Percentiles rank a stretch among this genome's conserved stretches.
These are phyloP conservation scores for Pyralis farinalis DNA, from an alignment of 2,888 invertebrate species.

Conservation along the genomic window DNA sequence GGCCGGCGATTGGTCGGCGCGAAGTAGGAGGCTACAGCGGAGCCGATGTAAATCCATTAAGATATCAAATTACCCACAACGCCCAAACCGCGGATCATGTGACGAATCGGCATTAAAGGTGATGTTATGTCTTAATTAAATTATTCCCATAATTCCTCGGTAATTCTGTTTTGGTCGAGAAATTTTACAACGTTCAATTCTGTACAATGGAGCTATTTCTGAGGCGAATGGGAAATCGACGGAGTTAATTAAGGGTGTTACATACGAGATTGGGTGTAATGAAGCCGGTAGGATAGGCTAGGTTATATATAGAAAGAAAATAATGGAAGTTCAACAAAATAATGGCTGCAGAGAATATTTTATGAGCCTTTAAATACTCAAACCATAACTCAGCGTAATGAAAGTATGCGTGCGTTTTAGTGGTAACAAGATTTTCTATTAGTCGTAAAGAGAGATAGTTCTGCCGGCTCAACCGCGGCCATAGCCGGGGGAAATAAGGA, in stretches of 20 bases:
- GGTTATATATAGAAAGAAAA: neutral
- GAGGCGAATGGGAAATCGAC: slow-evolving; percentile 64
- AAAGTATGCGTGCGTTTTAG: neutral
- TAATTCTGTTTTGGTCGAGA: slow-evolving; percentile 59
- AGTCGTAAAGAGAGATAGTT: slow-evolving; percentile 63
- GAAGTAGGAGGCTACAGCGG: slow-evolving; percentile 63
- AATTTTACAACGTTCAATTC: slow-evolving; percentile 71
- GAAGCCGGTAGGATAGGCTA: neutral
- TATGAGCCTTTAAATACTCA: neutral
- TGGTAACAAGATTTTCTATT: slow-evolving; percentile 40
- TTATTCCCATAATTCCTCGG: slow-evolving; percentile 66
- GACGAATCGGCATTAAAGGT: slow-evolving; percentile 77
- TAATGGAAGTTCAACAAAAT: neutral
- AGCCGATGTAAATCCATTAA: slow-evolving; percentile 65
- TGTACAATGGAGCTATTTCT: slow-evolving; percentile 66
- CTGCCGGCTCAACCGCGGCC: slow-evolving; percentile 62
- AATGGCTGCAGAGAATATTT: neutral
- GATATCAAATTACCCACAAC: slow-evolving; percentile 64
- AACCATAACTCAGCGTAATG: neutral
- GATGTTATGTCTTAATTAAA: slow-evolving; percentile 78
- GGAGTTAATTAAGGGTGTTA: slow-evolving; percentile 60
- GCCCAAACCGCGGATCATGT: slow-evolving; percentile 73
- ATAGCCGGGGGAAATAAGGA: slow-evolving; percentile 72
- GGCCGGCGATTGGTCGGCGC: slow-evolving; percentile 59
- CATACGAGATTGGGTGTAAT: slow-evolving; percentile 43